Base-by-base conservation (phyloP, 2,113 vertebrate genomes). In the Australoheros scitulus region DNA sequence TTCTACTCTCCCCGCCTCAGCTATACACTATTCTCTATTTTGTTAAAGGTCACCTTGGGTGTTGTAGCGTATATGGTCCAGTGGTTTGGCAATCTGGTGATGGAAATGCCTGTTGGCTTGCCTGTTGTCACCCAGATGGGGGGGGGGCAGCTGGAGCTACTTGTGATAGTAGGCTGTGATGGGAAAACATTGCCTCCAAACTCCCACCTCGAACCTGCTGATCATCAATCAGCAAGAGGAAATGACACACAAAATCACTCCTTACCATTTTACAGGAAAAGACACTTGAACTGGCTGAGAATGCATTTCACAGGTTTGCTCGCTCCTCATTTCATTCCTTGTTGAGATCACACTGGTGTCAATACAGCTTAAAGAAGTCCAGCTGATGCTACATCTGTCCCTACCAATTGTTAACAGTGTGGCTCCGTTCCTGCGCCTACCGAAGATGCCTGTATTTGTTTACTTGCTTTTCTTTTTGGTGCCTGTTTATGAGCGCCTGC, bases 1-100 rank as follows among this genome's bases (percentile, higher is more conserved):
- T 41, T 88, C 55, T 26, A 13, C 61, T 57, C 78, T 78, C 7
- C 9, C 76, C 8, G 26, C 68, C 41, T 6, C 55, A 11, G 57
- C 79, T 60, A 75, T 74, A 72, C 76, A 38, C 75, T 41, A 38
- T 65, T 86, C 70, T 64, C 61, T 79, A 47, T 84, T 87, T 83
- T 83, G 76, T 76, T 87, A 90, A 91, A 92, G 92, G 92, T 94
- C 92, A 93, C 91, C 85, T 91, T 91, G 87, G 84, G 79, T 76
- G 83, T 83, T 87, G 88, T 83, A 50, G 72, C 34, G 24, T 80
- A 18, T 78, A 88, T 79, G 89, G 89, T 90, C 89, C 85, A 92
- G 81, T 83, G 85, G 81, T 89, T 92, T 84, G 82, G 80, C 89
- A 91, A 85, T 90, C 90, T 86, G 84, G 80, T 80, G 88, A 91